A percentile compares a stretch with the other conserved stretches of the same genome.
phyloP scores from a whole-genome alignment of 1,140 invertebrate genomes.

The Lasioglossum albipes region DNA sequence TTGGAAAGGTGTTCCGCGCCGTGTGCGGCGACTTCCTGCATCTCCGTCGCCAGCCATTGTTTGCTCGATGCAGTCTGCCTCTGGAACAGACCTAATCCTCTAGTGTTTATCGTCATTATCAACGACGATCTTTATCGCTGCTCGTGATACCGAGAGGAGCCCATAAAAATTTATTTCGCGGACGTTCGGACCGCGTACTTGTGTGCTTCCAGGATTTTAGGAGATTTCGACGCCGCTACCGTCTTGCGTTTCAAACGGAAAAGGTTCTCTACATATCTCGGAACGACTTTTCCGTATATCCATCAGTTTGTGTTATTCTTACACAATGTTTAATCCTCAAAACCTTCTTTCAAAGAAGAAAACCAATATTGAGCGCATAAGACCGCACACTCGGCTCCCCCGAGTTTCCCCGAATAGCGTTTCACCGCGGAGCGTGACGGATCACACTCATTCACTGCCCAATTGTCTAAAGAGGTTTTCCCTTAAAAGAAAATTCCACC shows the following conservation, averaged over 20 bases:
- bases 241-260: background rate
- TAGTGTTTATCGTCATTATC: constrained; percentile 42
- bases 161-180: constrained; percentile 27
- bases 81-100: constrained; percentile 1
- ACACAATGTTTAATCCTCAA: too few species aligned
- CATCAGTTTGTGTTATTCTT: too few species aligned
- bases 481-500: too few species aligned
- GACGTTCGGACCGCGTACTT: background rate
- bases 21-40: constrained; percentile 1
- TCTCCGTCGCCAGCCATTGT: background rate
- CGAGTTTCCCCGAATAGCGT: too few species aligned
- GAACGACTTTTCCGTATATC: too few species aligned
- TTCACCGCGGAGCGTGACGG: too few species aligned
- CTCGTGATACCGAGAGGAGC: constrained; percentile 17
- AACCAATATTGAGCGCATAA: too few species aligned
- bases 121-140: constrained; percentile 31
- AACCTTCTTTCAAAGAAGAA: too few species aligned
- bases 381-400: too few species aligned
- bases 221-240: background rate
- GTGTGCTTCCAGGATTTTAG: background rate
- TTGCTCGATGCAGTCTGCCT: background rate
- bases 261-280: too few species aligned
- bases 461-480: too few species aligned
- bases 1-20: constrained; percentile 30
- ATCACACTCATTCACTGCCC: too few species aligned